Percentiles rank a stretch among this genome's conserved stretches.
Conservation (phyloP, 2,113 vertebrate genomes). For the Delphinapterus leucas region DNA sequence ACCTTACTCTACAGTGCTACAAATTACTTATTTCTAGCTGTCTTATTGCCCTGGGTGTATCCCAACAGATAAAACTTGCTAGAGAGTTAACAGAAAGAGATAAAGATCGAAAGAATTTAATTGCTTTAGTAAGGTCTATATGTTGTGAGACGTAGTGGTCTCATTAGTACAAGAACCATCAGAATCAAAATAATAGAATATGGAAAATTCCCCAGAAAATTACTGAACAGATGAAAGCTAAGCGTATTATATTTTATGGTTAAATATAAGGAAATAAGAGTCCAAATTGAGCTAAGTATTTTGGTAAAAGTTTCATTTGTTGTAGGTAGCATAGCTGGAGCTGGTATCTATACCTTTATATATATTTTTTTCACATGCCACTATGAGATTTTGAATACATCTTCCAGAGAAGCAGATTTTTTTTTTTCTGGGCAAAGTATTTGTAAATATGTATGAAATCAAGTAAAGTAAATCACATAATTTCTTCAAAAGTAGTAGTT, state of each 20-base stretch:
- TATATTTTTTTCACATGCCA: neutral
- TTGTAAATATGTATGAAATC: neutral
- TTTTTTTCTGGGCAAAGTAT: neutral
- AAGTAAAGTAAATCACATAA: neutral
- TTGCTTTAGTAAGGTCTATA: neutral
- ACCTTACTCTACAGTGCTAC: neutral
- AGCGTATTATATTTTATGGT: neutral
- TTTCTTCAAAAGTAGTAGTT: neutral
- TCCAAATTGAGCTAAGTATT: neutral
- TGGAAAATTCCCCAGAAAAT: neutral
- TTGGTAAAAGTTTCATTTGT: neutral
- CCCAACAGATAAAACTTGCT: neutral
- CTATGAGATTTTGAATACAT: neutral
- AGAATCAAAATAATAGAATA: neutral
- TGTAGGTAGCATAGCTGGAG: neutral
- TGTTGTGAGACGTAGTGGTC: neutral
- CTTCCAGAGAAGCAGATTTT: neutral
- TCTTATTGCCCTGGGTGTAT: neutral
- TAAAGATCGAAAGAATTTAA: neutral
- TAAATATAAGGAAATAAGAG: neutral
- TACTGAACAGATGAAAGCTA: neutral
- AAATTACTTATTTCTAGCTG: neutral
- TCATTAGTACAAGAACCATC: neutral
- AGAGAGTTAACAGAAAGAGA: neutral
- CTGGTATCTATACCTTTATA: neutral